These are phyloP conservation scores for Gortyna flavago DNA, from an alignment of 2,888 invertebrate species.

Conservation along the genomic window DNA sequence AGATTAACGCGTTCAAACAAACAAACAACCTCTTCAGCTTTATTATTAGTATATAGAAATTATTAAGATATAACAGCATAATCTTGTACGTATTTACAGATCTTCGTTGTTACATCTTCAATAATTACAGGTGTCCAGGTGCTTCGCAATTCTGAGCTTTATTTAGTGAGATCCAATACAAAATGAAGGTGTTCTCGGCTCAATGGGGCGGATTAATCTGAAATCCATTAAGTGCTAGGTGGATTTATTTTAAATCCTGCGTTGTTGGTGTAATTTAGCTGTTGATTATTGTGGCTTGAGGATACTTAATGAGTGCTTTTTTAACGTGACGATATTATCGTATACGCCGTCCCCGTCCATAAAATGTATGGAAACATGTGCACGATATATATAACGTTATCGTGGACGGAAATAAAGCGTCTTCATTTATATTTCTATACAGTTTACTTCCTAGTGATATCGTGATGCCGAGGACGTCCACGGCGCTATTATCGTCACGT, in stretches of 20 bases:
- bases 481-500: too few species aligned
- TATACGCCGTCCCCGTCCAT: too few species aligned
- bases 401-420: too few species aligned
- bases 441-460: too few species aligned
- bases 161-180: slow-evolving; percentile 54
- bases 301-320: not conserved
- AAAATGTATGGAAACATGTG: too few species aligned
- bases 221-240: slow-evolving; percentile 48
- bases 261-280: slow-evolving; percentile 21
- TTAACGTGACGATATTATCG: too few species aligned
- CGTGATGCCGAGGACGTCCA: too few species aligned
- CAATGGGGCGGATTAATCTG: slow-evolving; percentile 41
- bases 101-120: slow-evolving; percentile 3
- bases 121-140: slow-evolving; percentile 41
- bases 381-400: too few species aligned
- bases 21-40: too few species aligned
- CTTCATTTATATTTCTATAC: too few species aligned
- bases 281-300: slow-evolving; percentile 10
- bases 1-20: too few species aligned
- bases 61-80: not conserved
- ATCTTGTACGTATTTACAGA: not conserved
- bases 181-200: slow-evolving; percentile 44
- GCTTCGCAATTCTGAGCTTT: slow-evolving; percentile 41
- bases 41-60: not conserved
- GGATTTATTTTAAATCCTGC: slow-evolving; percentile 51